These are phyloP conservation scores for Habroteleia sp. DNA, from an alignment of 2,888 invertebrate genomes.

Conservation along the genomic window DNA sequence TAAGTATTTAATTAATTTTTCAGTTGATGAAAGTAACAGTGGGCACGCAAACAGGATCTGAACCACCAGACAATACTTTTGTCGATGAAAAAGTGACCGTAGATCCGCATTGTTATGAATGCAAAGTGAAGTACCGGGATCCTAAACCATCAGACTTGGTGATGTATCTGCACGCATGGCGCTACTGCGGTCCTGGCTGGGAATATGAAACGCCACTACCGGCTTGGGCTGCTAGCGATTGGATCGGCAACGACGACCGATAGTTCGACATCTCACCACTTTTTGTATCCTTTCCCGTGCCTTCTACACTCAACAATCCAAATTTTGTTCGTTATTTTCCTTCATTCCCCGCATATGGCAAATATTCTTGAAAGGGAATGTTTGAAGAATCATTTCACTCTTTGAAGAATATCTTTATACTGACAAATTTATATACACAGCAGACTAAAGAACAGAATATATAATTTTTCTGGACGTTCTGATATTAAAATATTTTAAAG, in stretches of 20 bases:
- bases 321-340: slow-evolving; percentile 21
- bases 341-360: slow-evolving; percentile 1
- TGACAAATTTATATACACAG: slow-evolving; percentile 5
- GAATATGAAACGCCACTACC: slow-evolving; percentile 95
- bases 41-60: slow-evolving; percentile 92
- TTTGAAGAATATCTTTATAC: slow-evolving; percentile 1
- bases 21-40: slow-evolving; percentile 86
- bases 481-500: neutral
- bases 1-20: no score
- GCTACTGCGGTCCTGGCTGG: slow-evolving; percentile 96
- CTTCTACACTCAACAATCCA: slow-evolving; percentile 72
- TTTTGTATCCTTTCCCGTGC: slow-evolving; percentile 78
- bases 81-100: slow-evolving; percentile 88
- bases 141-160: slow-evolving; percentile 95
- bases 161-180: slow-evolving; percentile 98
- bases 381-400: neutral
- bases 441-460: neutral
- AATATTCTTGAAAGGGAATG: no score
- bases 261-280: slow-evolving; percentile 69
- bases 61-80: slow-evolving; percentile 86
- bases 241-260: slow-evolving; percentile 86
- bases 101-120: slow-evolving; percentile 95
- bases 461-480: neutral
- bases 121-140: slow-evolving; percentile 94
- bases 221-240: slow-evolving; percentile 94